Base-by-base conservation (phyloP, 1,140 invertebrate species). In the Trichogramma pretiosum region DNA sequence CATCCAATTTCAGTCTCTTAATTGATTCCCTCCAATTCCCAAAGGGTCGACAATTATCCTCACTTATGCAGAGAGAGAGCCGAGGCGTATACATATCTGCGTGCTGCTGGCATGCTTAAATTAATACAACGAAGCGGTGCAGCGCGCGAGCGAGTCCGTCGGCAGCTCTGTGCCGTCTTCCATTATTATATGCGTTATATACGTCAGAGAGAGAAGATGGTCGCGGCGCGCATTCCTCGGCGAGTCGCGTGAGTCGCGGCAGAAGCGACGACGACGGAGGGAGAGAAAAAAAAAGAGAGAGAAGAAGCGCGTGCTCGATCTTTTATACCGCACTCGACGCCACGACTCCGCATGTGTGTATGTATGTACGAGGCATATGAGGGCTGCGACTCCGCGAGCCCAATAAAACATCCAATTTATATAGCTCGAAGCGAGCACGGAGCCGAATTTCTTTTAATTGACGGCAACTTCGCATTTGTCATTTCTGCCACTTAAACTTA, bases 1-100 rank as follows among this genome's bases (percentile, higher is more conserved):
- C 62, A 65, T 64, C 60, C 60, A 65, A 64, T 65, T 65, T 66
- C 54, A 59, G 54, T 46, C 48, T 56, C 52, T 66, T 64, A 62
- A 66, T 66, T 63, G 62, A 66, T 66, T 66, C 60, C 48, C 58
- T 56, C 51, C 60, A 60, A 61, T 62, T 60, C 58, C 52, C 5
- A 11, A 3, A n/a, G 24, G 11, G 24, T 28, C 24, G n/a, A n/a
- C n/a, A n/a, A n/a, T n/a, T n/a, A n/a, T n/a, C n/a, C n/a, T n/a
- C n/a, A n/a, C n/a, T n/a, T n/a, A n/a, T n/a, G n/a, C n/a, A n/a
- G n/a, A n/a, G n/a, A n/a, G n/a, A n/a, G n/a, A n/a, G n/a, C n/a
- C n/a, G n/a, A n/a, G n/a, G n/a, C n/a, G n/a, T n/a, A n/a, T n/a
- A n/a, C n/a, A n/a, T n/a, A n/a, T n/a, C 14, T 28, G 22, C 26